phyloP scores from a whole-genome alignment of 2,888 invertebrate species.

The Drosophila nr. medialis region DNA sequence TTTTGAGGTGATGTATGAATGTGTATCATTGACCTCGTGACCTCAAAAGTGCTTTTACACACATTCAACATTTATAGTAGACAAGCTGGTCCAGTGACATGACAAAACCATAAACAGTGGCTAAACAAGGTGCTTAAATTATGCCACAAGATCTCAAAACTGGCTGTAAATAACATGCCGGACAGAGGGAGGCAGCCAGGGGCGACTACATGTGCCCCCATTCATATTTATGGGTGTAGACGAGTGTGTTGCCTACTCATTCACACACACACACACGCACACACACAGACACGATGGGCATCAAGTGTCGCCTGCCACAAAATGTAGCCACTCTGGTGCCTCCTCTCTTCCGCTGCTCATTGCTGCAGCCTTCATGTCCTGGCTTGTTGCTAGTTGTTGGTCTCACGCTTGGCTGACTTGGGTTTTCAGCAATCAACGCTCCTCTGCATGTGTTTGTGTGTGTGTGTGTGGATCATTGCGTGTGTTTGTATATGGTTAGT shows the following conservation, averaged over 20 bases:
- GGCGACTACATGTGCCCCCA: slow-evolving; percentile 22
- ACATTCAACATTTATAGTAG: slow-evolving; percentile 60
- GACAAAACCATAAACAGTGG: slow-evolving; percentile 80
- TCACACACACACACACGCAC: not conserved
- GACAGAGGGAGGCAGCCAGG: not conserved
- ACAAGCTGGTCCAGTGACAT: slow-evolving; percentile 72
- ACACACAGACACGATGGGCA: slow-evolving; percentile 45
- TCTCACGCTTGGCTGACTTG: slow-evolving; percentile 75
- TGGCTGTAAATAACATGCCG: slow-evolving; percentile 76
- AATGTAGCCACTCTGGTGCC: slow-evolving; percentile 62
- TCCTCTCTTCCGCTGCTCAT: slow-evolving; percentile 15
- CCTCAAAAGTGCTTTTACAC: slow-evolving; percentile 67
- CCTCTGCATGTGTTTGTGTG: slow-evolving; percentile 6
- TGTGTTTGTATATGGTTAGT: slow-evolving; percentile 19
- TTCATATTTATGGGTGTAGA: slow-evolving; percentile 72
- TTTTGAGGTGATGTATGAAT: slow-evolving; percentile 37
- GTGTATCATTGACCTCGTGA: slow-evolving; percentile 77
- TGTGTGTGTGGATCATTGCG: slow-evolving; percentile 4
- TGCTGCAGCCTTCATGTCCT: slow-evolving; percentile 29
- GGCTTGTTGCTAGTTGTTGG: slow-evolving; percentile 75
- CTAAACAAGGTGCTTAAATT: slow-evolving; percentile 81
- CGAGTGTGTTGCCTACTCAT: slow-evolving; percentile 26
- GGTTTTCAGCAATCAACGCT: slow-evolving; percentile 79
- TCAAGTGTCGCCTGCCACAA: slow-evolving; percentile 75
- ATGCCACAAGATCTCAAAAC: slow-evolving; percentile 79